Conservation (phyloP, 2,113 vertebrate species). For the Coracopsis vasa region DNA sequence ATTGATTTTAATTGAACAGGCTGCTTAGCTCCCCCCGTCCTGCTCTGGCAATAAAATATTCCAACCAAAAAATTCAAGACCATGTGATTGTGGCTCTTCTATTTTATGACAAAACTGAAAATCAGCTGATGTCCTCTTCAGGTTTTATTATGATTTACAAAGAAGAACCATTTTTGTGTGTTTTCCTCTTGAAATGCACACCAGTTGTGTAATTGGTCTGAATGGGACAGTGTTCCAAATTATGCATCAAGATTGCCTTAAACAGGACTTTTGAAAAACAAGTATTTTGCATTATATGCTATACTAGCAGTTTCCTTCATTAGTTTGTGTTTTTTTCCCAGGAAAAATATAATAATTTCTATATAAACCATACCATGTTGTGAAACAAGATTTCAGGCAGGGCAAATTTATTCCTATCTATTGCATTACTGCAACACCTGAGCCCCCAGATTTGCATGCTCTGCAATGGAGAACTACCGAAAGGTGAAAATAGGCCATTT, state of each 20-base stretch:
- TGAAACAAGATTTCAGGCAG: neutral
- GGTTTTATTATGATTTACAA: neutral
- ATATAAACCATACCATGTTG: neutral
- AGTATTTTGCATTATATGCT: neutral
- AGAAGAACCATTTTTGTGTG: neutral
- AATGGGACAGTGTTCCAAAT: neutral
- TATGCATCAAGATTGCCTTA: neutral
- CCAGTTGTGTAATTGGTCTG: neutral
- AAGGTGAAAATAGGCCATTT: neutral
- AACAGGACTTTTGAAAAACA: neutral
- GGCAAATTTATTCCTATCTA: neutral
- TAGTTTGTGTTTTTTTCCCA: neutral
- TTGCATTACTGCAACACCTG: neutral
- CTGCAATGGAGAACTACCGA: neutral
- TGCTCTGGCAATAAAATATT: neutral
- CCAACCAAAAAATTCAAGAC: neutral
- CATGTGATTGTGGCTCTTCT: neutral
- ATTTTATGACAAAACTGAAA: neutral
- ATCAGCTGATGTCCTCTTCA: neutral
- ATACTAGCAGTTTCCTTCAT: neutral
- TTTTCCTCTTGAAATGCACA: neutral
- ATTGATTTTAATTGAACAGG: slow-evolving; percentile 44
- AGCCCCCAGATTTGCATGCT: neutral
- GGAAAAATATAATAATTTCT: neutral
- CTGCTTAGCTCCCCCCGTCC: neutral